These are phyloP conservation scores for Cercopithecus mitis DNA, from an alignment of 2,797 vertebrate species.

Conservation along the genomic window DNA sequence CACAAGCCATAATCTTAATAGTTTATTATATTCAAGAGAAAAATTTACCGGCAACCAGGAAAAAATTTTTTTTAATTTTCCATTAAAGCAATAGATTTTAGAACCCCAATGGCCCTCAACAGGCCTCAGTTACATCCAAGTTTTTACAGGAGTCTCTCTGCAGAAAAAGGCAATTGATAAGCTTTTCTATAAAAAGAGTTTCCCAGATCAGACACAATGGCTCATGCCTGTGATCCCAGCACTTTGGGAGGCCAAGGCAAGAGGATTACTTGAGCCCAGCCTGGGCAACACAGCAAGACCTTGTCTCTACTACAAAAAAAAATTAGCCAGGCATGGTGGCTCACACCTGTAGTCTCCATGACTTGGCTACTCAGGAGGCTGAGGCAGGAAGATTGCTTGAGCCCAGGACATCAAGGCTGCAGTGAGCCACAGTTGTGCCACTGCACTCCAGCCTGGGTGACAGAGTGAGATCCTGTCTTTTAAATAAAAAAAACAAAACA, in stretches of 20 bases:
- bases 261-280: neutral
- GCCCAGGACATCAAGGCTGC: too few relatives aligned
- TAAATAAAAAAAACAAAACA: neutral
- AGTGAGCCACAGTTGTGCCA: too few relatives aligned
- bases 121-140: neutral
- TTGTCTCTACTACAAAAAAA: neutral
- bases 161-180: neutral
- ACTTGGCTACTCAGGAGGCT: too few relatives aligned
- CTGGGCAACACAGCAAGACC: neutral
- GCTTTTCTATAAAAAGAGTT: neutral
- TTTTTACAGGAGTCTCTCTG: neutral
- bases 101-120: neutral
- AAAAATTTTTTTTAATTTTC: neutral
- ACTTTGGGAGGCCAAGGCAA: neutral
- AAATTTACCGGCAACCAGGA: neutral
- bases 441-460: too few relatives aligned
- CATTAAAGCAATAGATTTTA: neutral
- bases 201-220: neutral
- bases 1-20: neutral
- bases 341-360: too few relatives aligned
- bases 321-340: too few relatives aligned
- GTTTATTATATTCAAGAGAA: neutral
- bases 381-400: too few relatives aligned
- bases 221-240: neutral
- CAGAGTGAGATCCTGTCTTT: too few relatives aligned